These are phyloP conservation scores for Torymus tubicola DNA, from an alignment of 2,888 invertebrate genomes.

Conservation along the genomic window DNA sequence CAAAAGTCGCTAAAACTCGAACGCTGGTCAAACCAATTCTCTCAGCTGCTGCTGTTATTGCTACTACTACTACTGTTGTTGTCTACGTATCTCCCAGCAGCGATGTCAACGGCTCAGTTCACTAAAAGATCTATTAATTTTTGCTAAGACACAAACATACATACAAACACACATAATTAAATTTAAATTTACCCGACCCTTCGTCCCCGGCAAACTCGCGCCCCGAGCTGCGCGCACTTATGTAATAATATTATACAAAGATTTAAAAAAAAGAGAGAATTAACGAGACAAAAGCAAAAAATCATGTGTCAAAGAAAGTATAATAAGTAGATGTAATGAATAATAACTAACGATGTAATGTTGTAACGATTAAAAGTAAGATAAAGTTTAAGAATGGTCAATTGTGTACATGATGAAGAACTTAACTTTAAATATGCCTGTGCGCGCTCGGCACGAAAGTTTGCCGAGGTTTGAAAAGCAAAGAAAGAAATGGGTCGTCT, in stretches of 20 bases:
- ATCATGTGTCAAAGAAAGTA: slow-evolving; percentile 59
- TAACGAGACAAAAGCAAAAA: slow-evolving; percentile 45
- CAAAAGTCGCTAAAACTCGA: too few species aligned
- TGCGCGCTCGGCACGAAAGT: slow-evolving; percentile 44
- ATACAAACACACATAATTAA: slow-evolving; percentile 12
- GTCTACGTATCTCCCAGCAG: slow-evolving; percentile 52
- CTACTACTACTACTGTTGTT: neutral
- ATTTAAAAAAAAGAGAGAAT: slow-evolving; percentile 11
- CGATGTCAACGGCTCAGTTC: slow-evolving; percentile 44
- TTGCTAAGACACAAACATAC: slow-evolving; percentile 14
- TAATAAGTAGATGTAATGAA: slow-evolving; percentile 51
- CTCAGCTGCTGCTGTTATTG: slow-evolving; percentile 18
- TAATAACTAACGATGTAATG: slow-evolving; percentile 13
- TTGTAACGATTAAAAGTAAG: slow-evolving; percentile 52
- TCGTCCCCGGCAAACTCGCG: slow-evolving; percentile 47
- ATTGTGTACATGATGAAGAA: slow-evolving; percentile 54
- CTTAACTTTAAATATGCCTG: slow-evolving; percentile 27
- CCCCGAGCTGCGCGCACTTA: slow-evolving; percentile 49
- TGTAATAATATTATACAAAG: slow-evolving; percentile 25
- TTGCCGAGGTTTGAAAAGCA: slow-evolving; percentile 45
- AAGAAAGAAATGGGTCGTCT: slow-evolving; percentile 21
- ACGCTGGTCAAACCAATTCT: slow-evolving; percentile 21
- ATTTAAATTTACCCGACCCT: slow-evolving; percentile 17
- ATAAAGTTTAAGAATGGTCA: slow-evolving; percentile 51
- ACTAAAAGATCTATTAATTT: slow-evolving; percentile 21